phyloP scores from a whole-genome alignment of 1,140 invertebrate species.

The Notospermus geniculatus region DNA sequence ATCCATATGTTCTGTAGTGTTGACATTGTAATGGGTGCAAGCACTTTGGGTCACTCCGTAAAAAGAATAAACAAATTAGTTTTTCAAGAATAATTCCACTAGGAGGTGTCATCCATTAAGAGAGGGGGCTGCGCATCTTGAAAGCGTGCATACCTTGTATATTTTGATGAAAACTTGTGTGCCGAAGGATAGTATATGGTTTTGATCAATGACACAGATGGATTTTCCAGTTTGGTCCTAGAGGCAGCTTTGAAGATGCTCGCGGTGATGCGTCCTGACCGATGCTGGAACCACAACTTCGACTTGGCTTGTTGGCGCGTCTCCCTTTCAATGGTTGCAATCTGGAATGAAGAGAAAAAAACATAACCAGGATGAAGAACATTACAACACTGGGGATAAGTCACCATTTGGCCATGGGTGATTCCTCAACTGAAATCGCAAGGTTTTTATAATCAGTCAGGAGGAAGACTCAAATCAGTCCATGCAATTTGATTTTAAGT shows the following conservation, averaged over 20 bases:
- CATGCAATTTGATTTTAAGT: neutral
- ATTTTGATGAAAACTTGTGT: neutral
- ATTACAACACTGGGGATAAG: neutral
- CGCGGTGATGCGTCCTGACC: slow-evolving; percentile 11
- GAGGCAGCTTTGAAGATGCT: slow-evolving; percentile 10
- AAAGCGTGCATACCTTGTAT: neutral
- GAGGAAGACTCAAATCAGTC: neutral
- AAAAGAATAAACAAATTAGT: neutral
- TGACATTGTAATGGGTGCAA: neutral
- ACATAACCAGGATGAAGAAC: no score
- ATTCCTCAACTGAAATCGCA: neutral
- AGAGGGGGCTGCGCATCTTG: no score
- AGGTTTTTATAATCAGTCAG: neutral
- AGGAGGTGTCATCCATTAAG: no score
- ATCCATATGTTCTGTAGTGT: no score
- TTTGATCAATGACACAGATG: slow-evolving; percentile 10
- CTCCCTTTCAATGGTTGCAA: slow-evolving; percentile 14
- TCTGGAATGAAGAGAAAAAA: neutral
- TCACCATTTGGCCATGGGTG: neutral
- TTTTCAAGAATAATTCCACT: neutral
- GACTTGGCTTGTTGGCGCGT: slow-evolving; percentile 23
- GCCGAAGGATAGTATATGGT: slow-evolving; percentile 7
- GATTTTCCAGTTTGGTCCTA: slow-evolving; percentile 8
- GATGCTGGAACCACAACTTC: slow-evolving; percentile 10
- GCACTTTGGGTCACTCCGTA: neutral